A percentile compares a stretch with the other conserved stretches of the same genome.
These are phyloP conservation scores for Invenusta paracnida DNA, from an alignment of 2,888 invertebrate genomes.

Conservation along the genomic window DNA sequence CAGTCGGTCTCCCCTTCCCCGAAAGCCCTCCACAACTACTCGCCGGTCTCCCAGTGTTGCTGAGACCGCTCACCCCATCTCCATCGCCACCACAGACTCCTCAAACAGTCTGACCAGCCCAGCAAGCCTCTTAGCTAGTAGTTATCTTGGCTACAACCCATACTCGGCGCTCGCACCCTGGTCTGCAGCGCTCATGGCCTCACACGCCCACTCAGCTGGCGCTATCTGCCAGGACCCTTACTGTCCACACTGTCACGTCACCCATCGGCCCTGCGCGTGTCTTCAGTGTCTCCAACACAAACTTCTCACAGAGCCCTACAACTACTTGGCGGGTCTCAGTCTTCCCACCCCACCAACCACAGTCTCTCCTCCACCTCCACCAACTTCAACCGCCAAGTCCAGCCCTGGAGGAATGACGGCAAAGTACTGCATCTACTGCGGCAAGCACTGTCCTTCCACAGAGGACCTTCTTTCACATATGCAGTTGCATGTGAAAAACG, in stretches of 20 bases:
- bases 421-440: constrained; percentile 39
- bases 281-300: background rate
- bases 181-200: constrained; percentile 16
- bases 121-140: background rate
- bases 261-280: constrained; percentile 5
- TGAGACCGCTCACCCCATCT: background rate
- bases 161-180: background rate
- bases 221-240: background rate
- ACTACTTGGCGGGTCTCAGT: background rate
- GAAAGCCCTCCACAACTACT: background rate
- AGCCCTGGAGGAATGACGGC: background rate
- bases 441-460: constrained; percentile 36
- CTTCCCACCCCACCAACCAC: background rate
- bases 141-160: constrained; percentile 2
- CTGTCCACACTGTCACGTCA: constrained; percentile 16
- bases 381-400: background rate
- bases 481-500: background rate
- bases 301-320: constrained; percentile 7
- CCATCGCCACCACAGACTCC: background rate
- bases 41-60: background rate
- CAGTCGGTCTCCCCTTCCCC: background rate
- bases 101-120: background rate
- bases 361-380: background rate
- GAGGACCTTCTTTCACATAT: constrained; percentile 31
- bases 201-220: background rate